These are phyloP conservation scores for Varroa destructor DNA, from an alignment of 1,140 invertebrate species.

Conservation along the genomic window DNA sequence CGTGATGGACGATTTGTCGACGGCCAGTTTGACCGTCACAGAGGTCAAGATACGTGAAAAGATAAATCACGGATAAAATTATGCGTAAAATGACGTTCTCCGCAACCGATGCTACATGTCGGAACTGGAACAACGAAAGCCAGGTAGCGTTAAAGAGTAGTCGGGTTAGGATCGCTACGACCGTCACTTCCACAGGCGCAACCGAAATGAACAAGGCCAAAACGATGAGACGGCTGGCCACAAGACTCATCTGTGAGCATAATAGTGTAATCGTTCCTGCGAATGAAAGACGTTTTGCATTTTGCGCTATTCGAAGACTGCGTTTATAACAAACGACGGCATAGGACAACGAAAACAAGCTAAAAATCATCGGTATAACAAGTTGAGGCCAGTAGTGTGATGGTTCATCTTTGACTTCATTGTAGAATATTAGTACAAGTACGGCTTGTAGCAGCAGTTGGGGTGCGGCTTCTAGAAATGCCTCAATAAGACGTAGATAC, in stretches of 20 bases:
- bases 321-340: slow-evolving; percentile 25
- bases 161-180: not conserved
- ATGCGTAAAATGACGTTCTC: not conserved
- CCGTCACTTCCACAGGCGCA: not conserved
- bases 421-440: not conserved
- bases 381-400: not conserved
- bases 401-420: slow-evolving; percentile 1
- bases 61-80: slow-evolving; percentile 4
- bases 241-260: not conserved
- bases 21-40: slow-evolving; percentile 3
- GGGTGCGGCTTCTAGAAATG: slow-evolving; percentile 16
- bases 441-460: slow-evolving; percentile 8
- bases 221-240: slow-evolving; percentile 13
- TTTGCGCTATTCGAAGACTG: slow-evolving; percentile 10
- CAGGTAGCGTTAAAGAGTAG: slow-evolving; percentile 3
- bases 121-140: slow-evolving; percentile 14
- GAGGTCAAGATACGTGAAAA: slow-evolving; percentile 21
- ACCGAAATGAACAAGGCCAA: not conserved
- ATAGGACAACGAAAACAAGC: slow-evolving; percentile 4
- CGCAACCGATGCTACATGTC: not conserved
- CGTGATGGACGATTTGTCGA: not conserved
- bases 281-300: slow-evolving; percentile 2
- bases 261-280: not conserved
- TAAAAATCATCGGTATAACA: not conserved
- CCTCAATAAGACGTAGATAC: not conserved